Base-by-base conservation (phyloP, 2,113 vertebrate genomes). In the Terrapene triunguis region DNA sequence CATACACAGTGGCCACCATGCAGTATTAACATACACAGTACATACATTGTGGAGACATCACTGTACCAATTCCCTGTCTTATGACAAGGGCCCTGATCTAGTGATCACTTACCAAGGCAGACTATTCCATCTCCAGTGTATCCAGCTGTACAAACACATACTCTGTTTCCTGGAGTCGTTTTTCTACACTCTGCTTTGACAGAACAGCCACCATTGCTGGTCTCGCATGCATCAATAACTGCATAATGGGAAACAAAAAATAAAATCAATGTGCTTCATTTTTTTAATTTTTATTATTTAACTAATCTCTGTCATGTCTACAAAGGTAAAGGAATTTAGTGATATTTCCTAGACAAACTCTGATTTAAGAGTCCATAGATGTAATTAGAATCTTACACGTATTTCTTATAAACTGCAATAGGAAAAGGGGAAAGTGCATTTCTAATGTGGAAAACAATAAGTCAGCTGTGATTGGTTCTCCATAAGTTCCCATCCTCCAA, bases 151-250 rank as follows among this genome's bases (percentile, higher is more conserved):
- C 99, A 99, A 53, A 98, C 5, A 0, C 99, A 99, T 1, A 51
- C 88, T 83, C 99, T 98, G 0, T 87, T 98, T 62, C 99, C 99
- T 0, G 99, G 99, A 0, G 94, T 97, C 5, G 99, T 99, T 91
- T 98, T 98, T 85, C 98, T 99, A 92, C 99, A 99, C 80, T 98
- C 86, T 0, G 99, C 99, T 19, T 98, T 88, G 51, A 55, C 11
- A n/a, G 99, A 99, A 24, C 99, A 99, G 29, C 99, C 99, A 3
- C 99, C 99, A 0, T 99, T 99, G 88, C 95, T 96, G 81, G 44
- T 94, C 91, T 94, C 65, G 50, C 99, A 99, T 8, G 98, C 97
- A 2, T 99, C 98, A 42, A 98, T 93, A 25, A 98, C 99, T 99
- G 88, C 1, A 74, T 89, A 69, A 85, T 10, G 35, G 89, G 32